Evolutionary conservation across 1,140 invertebrate genomes (phyloP).

Genomic region (Achroia grisella): DNA sequence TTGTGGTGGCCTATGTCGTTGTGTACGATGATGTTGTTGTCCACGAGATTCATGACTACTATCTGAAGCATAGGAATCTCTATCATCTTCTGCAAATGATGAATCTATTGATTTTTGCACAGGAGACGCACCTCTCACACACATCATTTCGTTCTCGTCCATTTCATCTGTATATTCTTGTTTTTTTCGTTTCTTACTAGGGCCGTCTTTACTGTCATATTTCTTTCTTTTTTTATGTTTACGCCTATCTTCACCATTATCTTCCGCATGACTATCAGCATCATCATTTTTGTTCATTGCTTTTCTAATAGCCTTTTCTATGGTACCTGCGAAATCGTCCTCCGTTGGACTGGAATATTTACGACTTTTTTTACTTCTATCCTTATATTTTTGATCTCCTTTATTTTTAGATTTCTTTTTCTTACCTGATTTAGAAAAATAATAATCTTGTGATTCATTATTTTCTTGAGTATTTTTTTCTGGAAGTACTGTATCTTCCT

Average conservation of each 20-base stretch:
- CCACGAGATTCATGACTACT: conserved; percentile 70
- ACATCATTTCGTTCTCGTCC: conserved; percentile 86
- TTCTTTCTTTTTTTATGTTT: conserved; percentile 72
- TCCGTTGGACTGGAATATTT: conserved; percentile 59
- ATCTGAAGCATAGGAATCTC: conserved; percentile 73
- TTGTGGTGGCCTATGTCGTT: conserved; percentile 48
- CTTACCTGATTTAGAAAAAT: conserved; percentile 64
- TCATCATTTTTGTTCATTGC: conserved; percentile 76
- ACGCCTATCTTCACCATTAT: conserved; percentile 66
- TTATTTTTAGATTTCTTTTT: conserved; percentile 68
- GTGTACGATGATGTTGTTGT: conserved; percentile 39
- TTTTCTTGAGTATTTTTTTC: conserved; percentile 35
- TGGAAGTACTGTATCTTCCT: conserved; percentile 22
- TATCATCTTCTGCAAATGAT: conserved; percentile 53
- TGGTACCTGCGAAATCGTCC: conserved; percentile 84
- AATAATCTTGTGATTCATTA: conserved; percentile 35
- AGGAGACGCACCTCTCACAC: conserved; percentile 82
- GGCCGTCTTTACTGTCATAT: conserved; percentile 56
- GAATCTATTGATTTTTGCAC: conserved; percentile 50
- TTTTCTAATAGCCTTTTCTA: conserved; percentile 83
- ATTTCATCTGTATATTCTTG: conserved; percentile 76
- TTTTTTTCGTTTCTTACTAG: conserved; percentile 67
- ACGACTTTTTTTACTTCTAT: conserved; percentile 59
- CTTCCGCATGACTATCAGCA: conserved; percentile 70
- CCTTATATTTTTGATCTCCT: conserved; percentile 52